Evolutionary conservation across 2,113 vertebrate genomes (phyloP), one percentile per base, ranked within the genome.

Genomic region (Lipotes vexillifer): DNA sequence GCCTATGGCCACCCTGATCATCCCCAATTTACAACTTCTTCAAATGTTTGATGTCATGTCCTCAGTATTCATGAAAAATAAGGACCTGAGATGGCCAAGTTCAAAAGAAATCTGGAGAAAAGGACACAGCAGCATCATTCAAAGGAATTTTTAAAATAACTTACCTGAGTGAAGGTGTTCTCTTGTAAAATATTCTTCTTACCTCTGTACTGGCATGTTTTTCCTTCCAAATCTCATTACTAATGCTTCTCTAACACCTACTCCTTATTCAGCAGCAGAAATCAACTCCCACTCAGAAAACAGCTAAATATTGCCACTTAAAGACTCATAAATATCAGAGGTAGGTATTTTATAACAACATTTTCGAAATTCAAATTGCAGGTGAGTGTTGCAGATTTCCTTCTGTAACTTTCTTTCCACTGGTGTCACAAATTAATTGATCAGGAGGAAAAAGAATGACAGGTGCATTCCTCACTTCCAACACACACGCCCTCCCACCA

Each of bases 201-300:
- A 41, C 38, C 88, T 91, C 72, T 15, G 1, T 14, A 20, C 25
- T 33, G 46, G 52, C 6, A 4, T 88, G n/a, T 29, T 90, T 91
- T 57, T 88, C 81, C 61, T 92, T 87, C 86, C 52, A 78, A 83
- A 74, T 57, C 71, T 91, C 77, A 75, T 93, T 31, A n/a, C 44
- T 59, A 80, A 59, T 6, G 49, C 88, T 86, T 91, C 8, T 72
- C 68, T 89, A 65, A 92, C 92, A 75, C 55, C 65, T 83, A 89
- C 84, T 94, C 44, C 93, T 89, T 93, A 97, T 72, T 87, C 80
- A 65, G 84, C 17, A 93, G 80, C 49, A 84, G 74, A 92, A 95
- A 81, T 69, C 78, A 96, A 46, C 91, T 66, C 92, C 87, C 21
- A 29, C 57, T 96, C 92, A 86, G 91, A 38, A 74, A 91, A 88